These are phyloP conservation scores for Vespertilio murinus DNA, from an alignment of 2,797 vertebrate species.

Conservation along the genomic window DNA sequence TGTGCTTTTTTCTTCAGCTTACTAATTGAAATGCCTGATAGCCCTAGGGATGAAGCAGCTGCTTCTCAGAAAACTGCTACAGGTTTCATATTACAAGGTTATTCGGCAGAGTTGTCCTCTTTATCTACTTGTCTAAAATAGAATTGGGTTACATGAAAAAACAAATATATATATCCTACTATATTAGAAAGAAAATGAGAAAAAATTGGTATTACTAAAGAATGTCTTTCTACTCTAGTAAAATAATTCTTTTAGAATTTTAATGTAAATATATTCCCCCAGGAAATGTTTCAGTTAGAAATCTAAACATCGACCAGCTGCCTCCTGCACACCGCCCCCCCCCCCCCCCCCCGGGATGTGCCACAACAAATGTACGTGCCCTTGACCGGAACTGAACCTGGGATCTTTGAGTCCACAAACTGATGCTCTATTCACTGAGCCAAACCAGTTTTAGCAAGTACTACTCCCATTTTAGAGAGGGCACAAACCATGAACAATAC, in stretches of 20 bases:
- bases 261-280: background rate
- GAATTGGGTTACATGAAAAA: background rate
- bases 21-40: background rate
- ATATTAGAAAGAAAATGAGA: background rate
- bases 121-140: conserved; percentile 13
- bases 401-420: too few relatives aligned
- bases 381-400: too few relatives aligned
- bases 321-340: too few relatives aligned
- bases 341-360: too few relatives aligned
- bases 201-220: background rate
- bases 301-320: background rate
- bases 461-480: too few relatives aligned
- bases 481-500: too few relatives aligned
- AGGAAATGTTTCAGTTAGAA: background rate
- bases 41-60: background rate
- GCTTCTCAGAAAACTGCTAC: background rate
- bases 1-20: background rate
- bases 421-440: too few relatives aligned
- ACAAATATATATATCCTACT: background rate
- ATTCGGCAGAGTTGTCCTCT: background rate
- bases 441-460: too few relatives aligned
- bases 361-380: too few relatives aligned
- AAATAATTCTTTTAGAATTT: background rate
- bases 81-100: background rate
- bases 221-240: background rate